Percentiles rank a stretch among this genome's conserved stretches.
Evolutionary conservation across 2,888 invertebrate genomes (phyloP).

Genomic region (Isoperla grammatica): DNA sequence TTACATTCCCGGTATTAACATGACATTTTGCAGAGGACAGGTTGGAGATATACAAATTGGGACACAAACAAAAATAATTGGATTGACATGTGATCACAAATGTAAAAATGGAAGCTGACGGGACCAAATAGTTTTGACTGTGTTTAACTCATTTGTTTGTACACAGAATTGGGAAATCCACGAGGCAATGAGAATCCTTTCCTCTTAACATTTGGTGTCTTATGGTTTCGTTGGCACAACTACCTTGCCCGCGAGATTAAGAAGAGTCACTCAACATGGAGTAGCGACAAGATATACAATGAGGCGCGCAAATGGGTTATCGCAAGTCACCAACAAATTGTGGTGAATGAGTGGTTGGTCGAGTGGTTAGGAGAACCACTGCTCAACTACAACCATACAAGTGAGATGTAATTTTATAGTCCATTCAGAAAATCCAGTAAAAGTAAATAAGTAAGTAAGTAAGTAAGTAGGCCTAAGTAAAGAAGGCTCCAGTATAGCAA

Average conservation of each 20-base stretch:
- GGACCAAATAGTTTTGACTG: slow-evolving; percentile 26
- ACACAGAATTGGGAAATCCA: slow-evolving; percentile 49
- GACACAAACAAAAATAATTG: too few species aligned
- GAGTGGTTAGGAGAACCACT: slow-evolving; percentile 41
- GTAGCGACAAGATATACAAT: slow-evolving; percentile 48
- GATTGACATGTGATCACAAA: too few species aligned
- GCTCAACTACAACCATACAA: slow-evolving; percentile 37
- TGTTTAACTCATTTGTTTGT: slow-evolving; percentile 29
- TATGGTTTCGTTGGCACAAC: slow-evolving; percentile 54
- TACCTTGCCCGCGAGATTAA: slow-evolving; percentile 43
- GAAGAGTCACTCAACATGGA: slow-evolving; percentile 41
- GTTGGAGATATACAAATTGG: too few species aligned
- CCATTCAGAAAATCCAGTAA: too few species aligned
- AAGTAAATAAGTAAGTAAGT: too few species aligned
- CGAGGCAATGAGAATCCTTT: slow-evolving; percentile 52
- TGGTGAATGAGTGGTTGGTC: slow-evolving; percentile 49
- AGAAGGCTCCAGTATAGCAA: too few species aligned
- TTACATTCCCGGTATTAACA: too few species aligned
- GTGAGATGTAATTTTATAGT: too few species aligned
- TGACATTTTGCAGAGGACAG: too few species aligned
- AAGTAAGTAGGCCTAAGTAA: too few species aligned
- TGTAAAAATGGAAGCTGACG: too few species aligned
- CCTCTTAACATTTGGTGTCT: slow-evolving; percentile 48
- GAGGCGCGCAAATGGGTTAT: slow-evolving; percentile 54
- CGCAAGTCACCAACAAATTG: slow-evolving; percentile 49